These are phyloP conservation scores for Crepidodera aurea DNA, from an alignment of 2,888 invertebrate species.

Conservation along the genomic window DNA sequence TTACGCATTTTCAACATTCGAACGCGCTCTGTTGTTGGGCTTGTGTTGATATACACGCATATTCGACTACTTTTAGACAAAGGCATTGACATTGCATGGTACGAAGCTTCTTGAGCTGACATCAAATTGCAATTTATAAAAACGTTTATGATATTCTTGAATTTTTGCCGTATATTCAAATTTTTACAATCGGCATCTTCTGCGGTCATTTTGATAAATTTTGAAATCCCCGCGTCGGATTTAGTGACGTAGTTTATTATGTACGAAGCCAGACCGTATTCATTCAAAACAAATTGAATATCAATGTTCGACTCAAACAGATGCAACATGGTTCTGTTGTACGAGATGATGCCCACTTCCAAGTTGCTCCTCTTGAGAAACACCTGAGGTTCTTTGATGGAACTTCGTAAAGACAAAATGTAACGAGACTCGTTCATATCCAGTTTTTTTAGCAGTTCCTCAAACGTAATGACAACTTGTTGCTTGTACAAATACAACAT, in stretches of 20 bases:
- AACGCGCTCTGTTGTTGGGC: constrained; percentile 5
- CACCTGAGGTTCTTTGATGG: background rate
- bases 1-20: constrained; percentile 6
- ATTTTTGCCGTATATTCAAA: constrained; percentile 5
- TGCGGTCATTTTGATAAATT: constrained; percentile 7
- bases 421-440: background rate
- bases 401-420: background rate
- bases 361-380: background rate
- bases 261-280: background rate
- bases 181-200: constrained; percentile 20
- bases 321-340: background rate
- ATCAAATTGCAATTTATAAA: background rate
- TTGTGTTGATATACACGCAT: constrained; percentile 20
- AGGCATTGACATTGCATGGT: background rate
- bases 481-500: background rate
- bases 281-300: background rate
- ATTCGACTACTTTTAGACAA: constrained; percentile 12
- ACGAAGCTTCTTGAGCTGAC: background rate
- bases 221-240: constrained; percentile 6
- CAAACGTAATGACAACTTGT: background rate
- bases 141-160: constrained; percentile 2
- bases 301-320: background rate
- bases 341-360: background rate
- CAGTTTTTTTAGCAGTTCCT: background rate
- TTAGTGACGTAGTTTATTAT: background rate